Evolutionary conservation across 2,113 vertebrate species (phyloP), one percentile per base, ranked within the genome.

Genomic region (Hippocampus barbouri): DNA sequence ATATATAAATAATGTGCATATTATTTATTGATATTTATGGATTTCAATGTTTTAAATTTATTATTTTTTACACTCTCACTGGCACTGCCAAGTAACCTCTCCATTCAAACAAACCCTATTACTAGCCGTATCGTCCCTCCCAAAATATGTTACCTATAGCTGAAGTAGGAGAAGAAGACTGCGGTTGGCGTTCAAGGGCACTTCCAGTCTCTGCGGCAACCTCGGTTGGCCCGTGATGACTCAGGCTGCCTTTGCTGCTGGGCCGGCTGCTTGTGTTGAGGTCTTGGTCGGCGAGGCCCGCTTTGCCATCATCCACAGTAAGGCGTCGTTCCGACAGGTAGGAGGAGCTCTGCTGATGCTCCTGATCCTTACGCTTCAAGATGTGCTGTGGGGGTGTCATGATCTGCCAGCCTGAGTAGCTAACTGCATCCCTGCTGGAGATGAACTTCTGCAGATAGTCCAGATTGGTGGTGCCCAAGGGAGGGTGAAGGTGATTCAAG

Each of bases 381-480:
- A 95, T 93, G 66, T 94, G 95, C 75, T 94, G 95, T 57, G 94
- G 95, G 68, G 95, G 93, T 66, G 96, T 92, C 93, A 98, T 95
- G 77, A 98, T 95, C 91, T 98, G 97, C 97, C 97, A 99, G 64
- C 95, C 95, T 73, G 95, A 94, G 85, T 96, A 98, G 86, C 94
- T 14, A 92, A 94, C 90, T 91, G 94, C 90, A 92, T 97, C 93
- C 95, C 95, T 2, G 92, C 93, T 12, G 89, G 95, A 75, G 80
- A 96, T 93, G 0, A 96, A 91, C 4, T 96, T 96, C 89, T 98
- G 97, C 79, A 98, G 84, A 79, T 95, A 93, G 84, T 98, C 96
- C 79, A 98, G 95, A 82, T 94, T 93, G 83, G 93, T 94, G 80
- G 96, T 95, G 87, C 95, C 95, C 45, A 98, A 90, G 0, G 95